These are phyloP conservation scores for Hydrozoanthus gracilis DNA, from an alignment of 92 coral and sea anemone genomes.

Conservation along the genomic window DNA sequence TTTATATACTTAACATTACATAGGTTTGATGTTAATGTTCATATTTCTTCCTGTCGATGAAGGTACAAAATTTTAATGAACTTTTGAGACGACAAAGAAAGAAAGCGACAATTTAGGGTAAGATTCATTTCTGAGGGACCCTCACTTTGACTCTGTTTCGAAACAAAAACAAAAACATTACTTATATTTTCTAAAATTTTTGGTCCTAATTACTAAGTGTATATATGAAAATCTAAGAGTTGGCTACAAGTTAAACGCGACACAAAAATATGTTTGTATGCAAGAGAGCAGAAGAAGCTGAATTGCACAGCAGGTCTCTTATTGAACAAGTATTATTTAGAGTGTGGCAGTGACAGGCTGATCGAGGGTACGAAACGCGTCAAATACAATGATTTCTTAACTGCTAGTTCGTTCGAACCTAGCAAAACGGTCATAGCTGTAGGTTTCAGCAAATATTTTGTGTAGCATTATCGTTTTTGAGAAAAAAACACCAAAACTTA, in stretches of 20 bases:
- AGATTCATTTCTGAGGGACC: too few species aligned
- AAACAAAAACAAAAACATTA: background rate
- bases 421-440: constrained; percentile 1
- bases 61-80: background rate
- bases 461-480: too few species aligned
- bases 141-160: too few species aligned
- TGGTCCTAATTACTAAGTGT: background rate
- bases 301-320: background rate
- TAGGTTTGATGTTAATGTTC: too few species aligned
- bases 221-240: background rate
- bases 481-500: too few species aligned
- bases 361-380: too few species aligned
- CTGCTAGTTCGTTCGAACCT: too few species aligned
- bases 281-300: background rate
- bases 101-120: too few species aligned
- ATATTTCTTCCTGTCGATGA: background rate
- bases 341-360: too few species aligned
- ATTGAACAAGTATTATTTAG: background rate
- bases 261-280: background rate
- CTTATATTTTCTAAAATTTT: background rate
- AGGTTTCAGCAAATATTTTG: background rate
- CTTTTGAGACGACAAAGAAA: background rate
- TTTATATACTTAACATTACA: too few species aligned
- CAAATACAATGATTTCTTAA: too few species aligned
- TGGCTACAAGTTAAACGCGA: background rate